These are phyloP conservation scores for Ennomos erosarius DNA, from an alignment of 2,888 invertebrate genomes.

Conservation along the genomic window DNA sequence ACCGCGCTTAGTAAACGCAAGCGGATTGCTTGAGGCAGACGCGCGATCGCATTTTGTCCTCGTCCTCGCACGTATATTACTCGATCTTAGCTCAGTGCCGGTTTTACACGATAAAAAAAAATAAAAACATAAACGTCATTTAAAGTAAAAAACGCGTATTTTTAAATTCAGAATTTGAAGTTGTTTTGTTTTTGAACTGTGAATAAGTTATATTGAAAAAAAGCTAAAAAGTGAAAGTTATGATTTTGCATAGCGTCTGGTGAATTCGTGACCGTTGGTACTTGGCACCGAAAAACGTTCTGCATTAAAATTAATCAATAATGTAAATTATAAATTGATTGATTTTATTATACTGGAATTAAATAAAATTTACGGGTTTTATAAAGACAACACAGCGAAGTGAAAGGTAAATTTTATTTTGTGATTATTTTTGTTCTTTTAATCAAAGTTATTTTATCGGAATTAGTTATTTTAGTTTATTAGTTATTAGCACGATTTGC, in stretches of 20 bases:
- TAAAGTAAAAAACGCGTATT: not conserved
- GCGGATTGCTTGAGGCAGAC: slow-evolving; percentile 8
- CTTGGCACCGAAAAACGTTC: not conserved
- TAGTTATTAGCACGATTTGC: too few relatives aligned
- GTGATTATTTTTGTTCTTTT: not conserved
- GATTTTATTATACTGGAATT: not conserved
- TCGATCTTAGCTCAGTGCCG: slow-evolving; percentile 1
- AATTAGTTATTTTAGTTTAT: too few relatives aligned
- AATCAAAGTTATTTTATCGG: too few relatives aligned
- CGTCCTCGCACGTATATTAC: slow-evolving; percentile 5
- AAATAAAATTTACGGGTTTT: not conserved
- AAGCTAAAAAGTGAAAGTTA: slow-evolving; percentile 18
- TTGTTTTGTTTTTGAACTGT: not conserved
- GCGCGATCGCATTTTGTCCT: slow-evolving; percentile 1
- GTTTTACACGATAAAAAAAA: not conserved
- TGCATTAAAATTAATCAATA: slow-evolving; percentile 6
- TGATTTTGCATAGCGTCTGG: slow-evolving; percentile 11
- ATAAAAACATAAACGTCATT: slow-evolving; percentile 14
- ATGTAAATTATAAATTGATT: slow-evolving; percentile 12
- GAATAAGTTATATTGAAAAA: not conserved
- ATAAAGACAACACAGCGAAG: not conserved
- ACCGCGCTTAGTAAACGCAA: slow-evolving; percentile 17
- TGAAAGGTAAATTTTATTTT: slow-evolving; percentile 6
- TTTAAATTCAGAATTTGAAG: not conserved
- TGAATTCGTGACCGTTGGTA: slow-evolving; percentile 13